A percentile compares a stretch with the other conserved stretches of the same genome.
Conservation (phyloP, 2,113 vertebrate genomes). For the human region GRCh38 chr16:78291001-78291500, state of each 20-base stretch:
- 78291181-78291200: slow-evolving; percentile 70
- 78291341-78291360: slow-evolving; percentile 85
- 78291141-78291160: slow-evolving; percentile 79
- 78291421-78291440: slow-evolving; percentile 80
- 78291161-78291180: slow-evolving; percentile 69
- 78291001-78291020: slow-evolving; percentile 55
- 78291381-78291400: slow-evolving; percentile 85
- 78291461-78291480: slow-evolving; percentile 58
- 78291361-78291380: slow-evolving; percentile 85
- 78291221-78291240: slow-evolving; percentile 80
- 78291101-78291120: slow-evolving; percentile 71
- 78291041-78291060: not conserved
- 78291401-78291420: slow-evolving; percentile 80
- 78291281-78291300: slow-evolving; percentile 69
- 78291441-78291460: slow-evolving; percentile 63
- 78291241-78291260: slow-evolving; percentile 59
- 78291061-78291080: not conserved
- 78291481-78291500: slow-evolving; percentile 43
- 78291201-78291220: slow-evolving; percentile 79
- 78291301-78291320: slow-evolving; percentile 81
- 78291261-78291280: slow-evolving; percentile 76
- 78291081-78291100: slow-evolving; percentile 35
- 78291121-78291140: slow-evolving; percentile 68
- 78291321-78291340: slow-evolving; percentile 82
- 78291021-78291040: not conserved